These are phyloP conservation scores for Metallyticus violacea DNA, from an alignment of 2,888 invertebrate species.

Conservation along the genomic window DNA sequence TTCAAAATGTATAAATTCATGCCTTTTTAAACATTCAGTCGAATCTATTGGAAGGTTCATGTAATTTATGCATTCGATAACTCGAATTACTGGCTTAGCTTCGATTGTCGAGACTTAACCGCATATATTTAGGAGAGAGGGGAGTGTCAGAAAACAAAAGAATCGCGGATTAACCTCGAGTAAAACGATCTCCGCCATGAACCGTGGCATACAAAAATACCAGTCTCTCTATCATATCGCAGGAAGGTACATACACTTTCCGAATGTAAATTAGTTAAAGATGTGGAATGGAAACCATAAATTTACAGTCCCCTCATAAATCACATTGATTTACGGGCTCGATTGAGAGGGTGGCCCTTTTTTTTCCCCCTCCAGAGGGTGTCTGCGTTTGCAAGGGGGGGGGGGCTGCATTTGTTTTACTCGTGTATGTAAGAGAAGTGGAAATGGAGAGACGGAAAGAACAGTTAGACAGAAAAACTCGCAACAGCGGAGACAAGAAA, in stretches of 20 bases:
- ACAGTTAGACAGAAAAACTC: background rate
- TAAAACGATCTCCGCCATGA: background rate
- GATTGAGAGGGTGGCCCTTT: background rate
- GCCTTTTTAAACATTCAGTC: background rate
- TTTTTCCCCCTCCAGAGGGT: background rate
- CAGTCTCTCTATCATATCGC: background rate
- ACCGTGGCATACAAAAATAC: background rate
- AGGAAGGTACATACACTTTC: background rate
- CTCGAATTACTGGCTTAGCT: background rate
- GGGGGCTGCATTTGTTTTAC: background rate
- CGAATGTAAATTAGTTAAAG: background rate
- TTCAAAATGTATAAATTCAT: too few species aligned
- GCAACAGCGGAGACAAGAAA: background rate
- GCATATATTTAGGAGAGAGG: background rate
- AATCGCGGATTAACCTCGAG: background rate
- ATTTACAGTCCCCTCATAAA: background rate
- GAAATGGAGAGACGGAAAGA: background rate
- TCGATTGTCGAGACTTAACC: background rate
- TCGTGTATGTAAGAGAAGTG: background rate
- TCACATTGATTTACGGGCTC: background rate
- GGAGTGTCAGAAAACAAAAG: background rate
- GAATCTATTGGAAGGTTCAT: background rate
- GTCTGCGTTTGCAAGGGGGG: background rate
- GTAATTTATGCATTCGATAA: background rate
- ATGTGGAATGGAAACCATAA: constrained; percentile 1